Conservation (phyloP, 2,113 vertebrate genomes). For the Desmodus rotundus region DNA sequence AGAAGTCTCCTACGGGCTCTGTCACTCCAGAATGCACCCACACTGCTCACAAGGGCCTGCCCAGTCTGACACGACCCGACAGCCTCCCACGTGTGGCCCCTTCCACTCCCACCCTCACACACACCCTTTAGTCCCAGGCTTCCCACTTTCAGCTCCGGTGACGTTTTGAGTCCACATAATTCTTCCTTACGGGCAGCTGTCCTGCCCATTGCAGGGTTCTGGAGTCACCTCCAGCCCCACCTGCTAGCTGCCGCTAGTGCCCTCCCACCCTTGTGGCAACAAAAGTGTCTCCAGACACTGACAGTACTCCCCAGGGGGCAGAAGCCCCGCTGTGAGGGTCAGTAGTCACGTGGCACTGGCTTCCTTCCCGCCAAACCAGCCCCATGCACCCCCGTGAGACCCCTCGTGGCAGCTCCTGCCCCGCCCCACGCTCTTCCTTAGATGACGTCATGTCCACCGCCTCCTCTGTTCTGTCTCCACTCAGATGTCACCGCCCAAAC, state of each 20-base stretch:
- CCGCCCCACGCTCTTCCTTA: fast-evolving
- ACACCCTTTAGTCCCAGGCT: neutral
- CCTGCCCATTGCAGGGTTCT: neutral
- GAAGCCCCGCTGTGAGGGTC: too few relatives aligned
- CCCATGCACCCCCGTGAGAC: fast-evolving
- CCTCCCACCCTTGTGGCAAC: neutral
- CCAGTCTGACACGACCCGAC: fast-evolving
- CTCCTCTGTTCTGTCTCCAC: neutral
- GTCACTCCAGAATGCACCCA: neutral
- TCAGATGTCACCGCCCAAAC: neutral
- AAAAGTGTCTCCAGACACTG: neutral
- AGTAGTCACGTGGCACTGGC: neutral
- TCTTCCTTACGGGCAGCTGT: neutral
- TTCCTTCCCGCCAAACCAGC: neutral
- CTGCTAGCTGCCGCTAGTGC: neutral
- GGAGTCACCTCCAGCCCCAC: neutral
- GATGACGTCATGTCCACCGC: neutral
- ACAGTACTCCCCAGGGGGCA: neutral
- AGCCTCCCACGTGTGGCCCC: fast-evolving
- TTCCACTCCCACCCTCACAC: fast-evolving
- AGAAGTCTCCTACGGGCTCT: neutral
- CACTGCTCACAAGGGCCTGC: neutral
- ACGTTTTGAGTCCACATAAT: neutral
- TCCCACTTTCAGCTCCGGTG: neutral
- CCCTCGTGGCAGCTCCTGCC: fast-evolving